Percentiles rank a stretch among this genome's conserved stretches.
phyloP scores from a whole-genome alignment of 2,113 vertebrate genomes.

The Gallinago undulata region DNA sequence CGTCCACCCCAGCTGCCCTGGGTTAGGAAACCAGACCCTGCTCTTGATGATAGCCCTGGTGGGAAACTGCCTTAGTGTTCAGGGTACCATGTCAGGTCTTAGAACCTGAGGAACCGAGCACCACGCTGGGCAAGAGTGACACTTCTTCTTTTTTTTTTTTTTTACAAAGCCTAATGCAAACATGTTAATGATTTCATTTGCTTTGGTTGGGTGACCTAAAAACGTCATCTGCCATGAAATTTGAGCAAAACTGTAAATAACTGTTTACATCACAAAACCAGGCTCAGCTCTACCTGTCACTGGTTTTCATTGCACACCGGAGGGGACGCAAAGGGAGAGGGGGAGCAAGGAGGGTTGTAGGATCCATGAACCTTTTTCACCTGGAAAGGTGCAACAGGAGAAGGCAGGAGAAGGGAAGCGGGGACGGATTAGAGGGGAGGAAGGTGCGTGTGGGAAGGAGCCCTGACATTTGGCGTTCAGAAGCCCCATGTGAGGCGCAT shows the following conservation, averaged over 20 bases:
- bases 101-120: neutral
- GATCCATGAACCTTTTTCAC: neutral
- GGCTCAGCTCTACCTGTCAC: neutral
- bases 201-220: conserved; percentile 42
- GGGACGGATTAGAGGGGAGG: neutral
- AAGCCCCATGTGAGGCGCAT: neutral
- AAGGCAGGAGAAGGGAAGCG: neutral
- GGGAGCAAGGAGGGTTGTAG: neutral
- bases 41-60: neutral
- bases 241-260: conserved; percentile 42
- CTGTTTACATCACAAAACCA: neutral
- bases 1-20: neutral
- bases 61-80: neutral
- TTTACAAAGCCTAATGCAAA: neutral
- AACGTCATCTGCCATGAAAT: conserved; percentile 4
- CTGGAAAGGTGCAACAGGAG: neutral
- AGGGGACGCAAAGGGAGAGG: neutral
- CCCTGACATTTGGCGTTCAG: neutral
- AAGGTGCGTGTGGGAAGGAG: neutral
- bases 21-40: neutral
- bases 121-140: neutral
- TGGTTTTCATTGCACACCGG: neutral
- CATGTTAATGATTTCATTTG: neutral
- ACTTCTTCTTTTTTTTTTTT: neutral
- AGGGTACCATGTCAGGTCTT: neutral